A percentile compares a stretch with the other conserved stretches of the same genome.
Conservation (phyloP, 1,140 invertebrate genomes). For the Psilanteris sp. region DNA sequence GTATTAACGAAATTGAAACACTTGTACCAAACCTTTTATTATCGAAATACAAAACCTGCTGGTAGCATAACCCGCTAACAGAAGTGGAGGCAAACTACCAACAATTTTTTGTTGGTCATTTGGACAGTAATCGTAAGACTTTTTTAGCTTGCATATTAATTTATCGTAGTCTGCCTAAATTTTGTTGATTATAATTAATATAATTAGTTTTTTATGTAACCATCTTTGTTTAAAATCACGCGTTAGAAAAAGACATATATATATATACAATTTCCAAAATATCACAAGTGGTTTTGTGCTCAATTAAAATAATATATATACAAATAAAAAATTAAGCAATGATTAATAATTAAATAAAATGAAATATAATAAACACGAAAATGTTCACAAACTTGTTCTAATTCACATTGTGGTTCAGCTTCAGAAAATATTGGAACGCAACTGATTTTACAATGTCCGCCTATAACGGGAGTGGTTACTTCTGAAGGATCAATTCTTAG, state of each 20-base stretch:
- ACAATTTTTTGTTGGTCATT: slow-evolving; percentile 41
- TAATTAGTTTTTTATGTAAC: not conserved
- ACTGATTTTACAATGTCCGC: slow-evolving; percentile 88
- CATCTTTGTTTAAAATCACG: not conserved
- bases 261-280: too few relatives aligned
- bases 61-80: slow-evolving; percentile 81
- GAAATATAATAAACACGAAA: not conserved
- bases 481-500: slow-evolving; percentile 83
- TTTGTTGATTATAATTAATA: too few relatives aligned
- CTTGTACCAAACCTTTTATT: slow-evolving; percentile 73
- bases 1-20: too few relatives aligned
- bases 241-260: too few relatives aligned
- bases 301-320: too few relatives aligned
- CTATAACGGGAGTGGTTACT: slow-evolving; percentile 89
- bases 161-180: slow-evolving; percentile 74
- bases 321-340: too few relatives aligned
- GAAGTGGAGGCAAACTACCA: slow-evolving; percentile 66
- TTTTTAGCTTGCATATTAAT: slow-evolving; percentile 72
- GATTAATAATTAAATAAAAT: not conserved
- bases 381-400: slow-evolving; percentile 70
- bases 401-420: slow-evolving; percentile 80
- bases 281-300: too few relatives aligned
- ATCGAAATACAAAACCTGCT: slow-evolving; percentile 82
- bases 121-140: slow-evolving; percentile 64
- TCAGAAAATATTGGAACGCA: slow-evolving; percentile 91